Evolutionary conservation across 2,113 vertebrate genomes (phyloP), one percentile per base, ranked within the genome.

Genomic region (Axis porcinus): DNA sequence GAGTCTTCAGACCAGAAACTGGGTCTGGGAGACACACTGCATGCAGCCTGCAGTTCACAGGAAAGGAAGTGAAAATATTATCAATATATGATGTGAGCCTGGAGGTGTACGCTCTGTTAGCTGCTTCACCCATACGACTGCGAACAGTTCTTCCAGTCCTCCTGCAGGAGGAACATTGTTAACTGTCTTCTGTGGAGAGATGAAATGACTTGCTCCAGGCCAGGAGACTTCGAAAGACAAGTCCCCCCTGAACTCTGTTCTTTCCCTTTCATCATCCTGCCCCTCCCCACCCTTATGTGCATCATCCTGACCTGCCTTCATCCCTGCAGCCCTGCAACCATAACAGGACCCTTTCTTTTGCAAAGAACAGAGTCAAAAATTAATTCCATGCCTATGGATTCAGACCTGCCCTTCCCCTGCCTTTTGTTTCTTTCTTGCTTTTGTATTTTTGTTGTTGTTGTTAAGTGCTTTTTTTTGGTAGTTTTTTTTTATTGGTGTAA

Each of bases 261-360:
- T 54, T 86, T 8, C 60, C 33, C 13, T 8, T 40, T 43, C 52
- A 3, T 74, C n/a, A 19, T 23, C 0, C 21, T 21, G 6, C 7
- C 28, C 7, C 30, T 15, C 3, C 64, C 23, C 2, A 8, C 23
- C 14, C 54, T 85, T 50, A 52, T 2, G 0, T 19, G 10, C 5
- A 0, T 54, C n/a, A 4, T 25, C 36, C n/a, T 62, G 60, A 33
- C n/a, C 91, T 14, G 0, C 16, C 50, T 70, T 50, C 25, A 40
- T 9, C 17, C 28, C 33, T 15, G 13, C 70, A 40, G 43, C 17
- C 28, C 28, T 28, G 13, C 70, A 70, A 11, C 50, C 14, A 4
- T 17, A 57, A 19, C 1, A 45, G 78, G 30, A 58, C n/a, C 21
- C 14, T 88, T 62, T 76, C 0, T 14, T 21, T 54, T 58, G 25